Percentiles rank a stretch among this genome's conserved stretches.
These are phyloP conservation scores for Aix galericulata DNA, from an alignment of 2,113 vertebrate genomes.

Conservation along the genomic window DNA sequence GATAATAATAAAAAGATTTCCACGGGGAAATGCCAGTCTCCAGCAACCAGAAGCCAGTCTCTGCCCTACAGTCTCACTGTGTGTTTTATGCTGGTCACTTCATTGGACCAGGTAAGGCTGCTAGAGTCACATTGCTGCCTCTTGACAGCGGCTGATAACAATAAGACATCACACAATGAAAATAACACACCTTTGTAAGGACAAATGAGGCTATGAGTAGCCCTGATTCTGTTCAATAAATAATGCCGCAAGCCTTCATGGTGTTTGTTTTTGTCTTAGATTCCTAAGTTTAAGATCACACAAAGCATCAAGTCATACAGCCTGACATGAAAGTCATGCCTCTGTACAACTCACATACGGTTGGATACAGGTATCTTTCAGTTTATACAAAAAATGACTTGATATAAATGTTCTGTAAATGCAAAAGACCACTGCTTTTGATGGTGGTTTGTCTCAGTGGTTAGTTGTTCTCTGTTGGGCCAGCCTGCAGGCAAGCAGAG, in stretches of 20 bases:
- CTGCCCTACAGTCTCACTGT: background rate
- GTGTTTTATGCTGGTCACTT: fast-evolving
- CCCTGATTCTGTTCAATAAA: background rate
- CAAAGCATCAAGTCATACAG: background rate
- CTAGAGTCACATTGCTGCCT: background rate
- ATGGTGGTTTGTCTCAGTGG: background rate
- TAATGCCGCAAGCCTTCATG: background rate
- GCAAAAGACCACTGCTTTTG: background rate
- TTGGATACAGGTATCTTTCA: background rate
- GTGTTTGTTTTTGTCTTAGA: background rate
- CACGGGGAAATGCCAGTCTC: background rate
- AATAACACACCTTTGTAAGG: background rate
- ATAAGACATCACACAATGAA: background rate
- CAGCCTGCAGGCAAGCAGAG: background rate
- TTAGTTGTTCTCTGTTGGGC: background rate
- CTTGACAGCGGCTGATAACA: background rate
- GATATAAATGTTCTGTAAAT: background rate
- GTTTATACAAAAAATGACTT: background rate
- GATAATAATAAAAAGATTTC: background rate
- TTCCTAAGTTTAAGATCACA: background rate
- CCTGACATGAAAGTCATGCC: too few relatives aligned
- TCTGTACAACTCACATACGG: fast-evolving
- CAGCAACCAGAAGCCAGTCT: background rate
- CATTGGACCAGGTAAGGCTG: background rate
- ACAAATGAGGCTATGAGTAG: background rate